Percentiles rank a stretch among this genome's conserved stretches.
These are phyloP conservation scores for Epirrhoe alternata DNA, from an alignment of 2,888 invertebrate genomes.

Conservation along the genomic window DNA sequence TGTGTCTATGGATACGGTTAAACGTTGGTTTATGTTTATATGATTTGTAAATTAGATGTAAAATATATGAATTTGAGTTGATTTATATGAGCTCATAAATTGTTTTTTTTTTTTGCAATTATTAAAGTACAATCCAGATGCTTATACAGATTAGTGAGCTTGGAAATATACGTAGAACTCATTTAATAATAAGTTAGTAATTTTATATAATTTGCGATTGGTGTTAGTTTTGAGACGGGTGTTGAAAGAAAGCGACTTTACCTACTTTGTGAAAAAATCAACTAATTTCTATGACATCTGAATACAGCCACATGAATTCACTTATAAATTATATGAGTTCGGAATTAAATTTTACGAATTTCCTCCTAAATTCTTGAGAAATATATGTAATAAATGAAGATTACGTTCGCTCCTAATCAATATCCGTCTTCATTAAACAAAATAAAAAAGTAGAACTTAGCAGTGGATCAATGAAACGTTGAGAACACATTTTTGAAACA, in stretches of 20 bases:
- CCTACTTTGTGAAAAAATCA: background rate
- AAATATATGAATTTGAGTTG: background rate
- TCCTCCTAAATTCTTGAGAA: background rate
- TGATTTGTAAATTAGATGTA: background rate
- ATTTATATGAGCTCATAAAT: background rate
- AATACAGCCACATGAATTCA: background rate
- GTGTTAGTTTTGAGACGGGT: conserved; percentile 44
- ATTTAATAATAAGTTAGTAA: conserved; percentile 28
- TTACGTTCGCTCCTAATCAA: conserved; percentile 19
- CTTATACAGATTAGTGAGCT: conserved; percentile 40
- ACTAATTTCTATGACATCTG: background rate
- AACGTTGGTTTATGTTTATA: too few species aligned
- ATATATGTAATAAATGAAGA: conserved; percentile 2
- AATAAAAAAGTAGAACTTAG: conserved; percentile 47
- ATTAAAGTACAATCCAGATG: conserved; percentile 18
- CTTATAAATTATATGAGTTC: conserved; percentile 1
- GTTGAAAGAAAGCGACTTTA: conserved; percentile 22
- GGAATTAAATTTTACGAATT: background rate
- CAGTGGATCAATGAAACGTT: conserved; percentile 63
- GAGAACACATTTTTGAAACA: conserved; percentile 80
- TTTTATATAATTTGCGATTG: conserved; percentile 53
- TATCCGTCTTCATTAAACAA: conserved; percentile 42
- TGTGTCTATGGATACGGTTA: background rate
- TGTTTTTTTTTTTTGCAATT: background rate
- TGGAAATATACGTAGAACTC: conserved; percentile 33